Percentiles rank a stretch among this genome's conserved stretches.
phyloP scores from a whole-genome alignment of 2,888 invertebrate species.

The Oligia fasciuncula region DNA sequence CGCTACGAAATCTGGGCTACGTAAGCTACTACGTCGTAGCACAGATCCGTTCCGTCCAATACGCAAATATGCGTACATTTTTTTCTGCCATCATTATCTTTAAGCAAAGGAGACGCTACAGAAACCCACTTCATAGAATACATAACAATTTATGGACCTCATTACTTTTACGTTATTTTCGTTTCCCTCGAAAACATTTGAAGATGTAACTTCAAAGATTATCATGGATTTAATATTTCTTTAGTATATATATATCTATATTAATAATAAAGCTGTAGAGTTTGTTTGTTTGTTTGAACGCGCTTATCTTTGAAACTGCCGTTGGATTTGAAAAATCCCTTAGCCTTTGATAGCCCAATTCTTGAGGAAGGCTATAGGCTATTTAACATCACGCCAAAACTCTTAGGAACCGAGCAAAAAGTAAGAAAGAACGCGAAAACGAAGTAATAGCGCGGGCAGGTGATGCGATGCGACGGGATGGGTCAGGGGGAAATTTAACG shows the following conservation, averaged over 20 bases:
- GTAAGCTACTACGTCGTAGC: background rate
- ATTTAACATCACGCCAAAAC: background rate
- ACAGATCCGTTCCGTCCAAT: background rate
- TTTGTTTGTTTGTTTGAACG: background rate
- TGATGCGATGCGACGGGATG: background rate
- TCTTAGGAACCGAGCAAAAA: background rate
- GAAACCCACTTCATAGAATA: conserved; percentile 36
- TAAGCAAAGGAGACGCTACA: conserved; percentile 39
- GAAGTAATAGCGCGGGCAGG: no score
- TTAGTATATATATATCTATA: background rate
- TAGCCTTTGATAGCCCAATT: no score
- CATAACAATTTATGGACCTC: conserved; percentile 61
- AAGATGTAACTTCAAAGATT: conserved; percentile 59
- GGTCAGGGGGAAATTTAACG: background rate
- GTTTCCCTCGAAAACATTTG: conserved; percentile 48
- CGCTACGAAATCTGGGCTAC: conserved; percentile 11
- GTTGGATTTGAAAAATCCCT: background rate
- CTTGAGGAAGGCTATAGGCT: no score
- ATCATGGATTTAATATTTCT: conserved; percentile 48
- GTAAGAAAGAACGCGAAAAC: no score
- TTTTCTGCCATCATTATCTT: conserved; percentile 36
- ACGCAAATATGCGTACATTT: conserved; percentile 5
- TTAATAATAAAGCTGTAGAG: background rate
- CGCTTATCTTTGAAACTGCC: background rate
- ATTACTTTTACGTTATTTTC: conserved; percentile 65